Percentiles rank a stretch among this genome's conserved stretches.
phyloP scores from a whole-genome alignment of 2,888 invertebrate species.

The Philereme transversata region DNA sequence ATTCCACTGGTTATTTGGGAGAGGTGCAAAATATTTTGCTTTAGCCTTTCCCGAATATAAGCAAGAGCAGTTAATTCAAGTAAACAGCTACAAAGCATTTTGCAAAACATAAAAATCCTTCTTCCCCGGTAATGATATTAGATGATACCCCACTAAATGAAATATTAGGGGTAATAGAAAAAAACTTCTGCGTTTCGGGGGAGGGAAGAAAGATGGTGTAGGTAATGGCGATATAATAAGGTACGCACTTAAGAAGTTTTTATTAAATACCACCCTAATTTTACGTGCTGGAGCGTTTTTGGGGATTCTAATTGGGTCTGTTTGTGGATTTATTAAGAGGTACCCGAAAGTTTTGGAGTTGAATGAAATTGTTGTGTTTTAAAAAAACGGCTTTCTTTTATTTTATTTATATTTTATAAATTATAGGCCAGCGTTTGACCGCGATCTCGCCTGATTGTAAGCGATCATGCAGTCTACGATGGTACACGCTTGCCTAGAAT shows the following conservation, averaged over 20 bases:
- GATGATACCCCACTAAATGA: slow-evolving; percentile 45
- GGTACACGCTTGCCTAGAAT: too few relatives aligned
- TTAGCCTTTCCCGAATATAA: too few relatives aligned
- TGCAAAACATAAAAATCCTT: slow-evolving; percentile 39
- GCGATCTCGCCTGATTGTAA: too few relatives aligned
- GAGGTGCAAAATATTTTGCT: too few relatives aligned
- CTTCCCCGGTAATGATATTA: slow-evolving; percentile 41
- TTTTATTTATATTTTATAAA: too few relatives aligned
- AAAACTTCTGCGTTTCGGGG: slow-evolving; percentile 43
- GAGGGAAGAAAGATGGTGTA: slow-evolving; percentile 28
- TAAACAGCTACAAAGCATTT: slow-evolving; percentile 27
- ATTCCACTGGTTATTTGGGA: too few relatives aligned
- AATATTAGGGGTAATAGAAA: slow-evolving; percentile 46
- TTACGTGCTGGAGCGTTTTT: slow-evolving; percentile 32
- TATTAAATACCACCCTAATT: slow-evolving; percentile 41
- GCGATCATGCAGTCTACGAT: too few relatives aligned
- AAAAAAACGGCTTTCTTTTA: not conserved
- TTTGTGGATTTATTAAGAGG: slow-evolving; percentile 33
- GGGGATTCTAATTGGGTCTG: slow-evolving; percentile 33
- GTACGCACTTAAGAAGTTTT: slow-evolving; percentile 40
- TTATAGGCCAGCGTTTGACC: too few relatives aligned
- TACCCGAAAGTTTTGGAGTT: slow-evolving; percentile 16
- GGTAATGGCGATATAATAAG: slow-evolving; percentile 39
- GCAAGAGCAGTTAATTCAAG: slow-evolving; percentile 1
- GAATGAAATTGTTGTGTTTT: not conserved